Base-by-base conservation (phyloP, 1,140 invertebrate genomes). In the Ectropis grisescens region DNA sequence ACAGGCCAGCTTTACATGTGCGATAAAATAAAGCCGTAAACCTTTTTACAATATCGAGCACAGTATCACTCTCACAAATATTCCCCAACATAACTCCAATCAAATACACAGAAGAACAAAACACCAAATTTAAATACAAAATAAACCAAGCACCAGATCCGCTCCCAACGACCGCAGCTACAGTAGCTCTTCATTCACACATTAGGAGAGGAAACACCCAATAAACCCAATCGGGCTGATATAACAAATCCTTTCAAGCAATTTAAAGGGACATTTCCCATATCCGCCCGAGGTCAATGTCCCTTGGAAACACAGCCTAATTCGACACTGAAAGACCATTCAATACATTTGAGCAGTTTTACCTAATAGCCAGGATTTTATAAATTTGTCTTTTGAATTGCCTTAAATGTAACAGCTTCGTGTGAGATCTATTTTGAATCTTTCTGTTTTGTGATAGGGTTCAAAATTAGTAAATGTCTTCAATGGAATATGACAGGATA, bases 291-390 rank as follows among this genome's bases (percentile, higher is more conserved):
- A 64, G 70, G 62, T 71, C 62, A 66, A 68, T 52, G 58, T 53
- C 65, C 66, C 64, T 62, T 66, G 58, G 61, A 58, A 65, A 79
- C 72, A 64, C 71, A 68, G 55, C 53, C 49, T 57, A 58, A 68
- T 68, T 66, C 62, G 57, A 59, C 64, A 50, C 56, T 67, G 57
- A 64, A 70, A 68, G 58, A 60, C 69, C 66, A 72, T 70, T 72
- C 74, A 76, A 76, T 76, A 74, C 69, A 69, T 52, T 74, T 76
- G 65, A 66, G 54, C 71, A 62, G 74, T 79, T 79, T 72, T 44
- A 38, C 58, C 47, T 74, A 79, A 75, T 79, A 47, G 69, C 53
- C 74, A 72, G 71, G 56, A 51, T 60, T 69, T 76, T 61, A 76
- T 69, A 72, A 55, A 76, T 74, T 76, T 76, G 69, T 70, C 65